Evolutionary conservation across 2,797 vertebrate species (phyloP), one percentile per base, ranked within the genome.

Genomic region (Oreochromis mossambicus): DNA sequence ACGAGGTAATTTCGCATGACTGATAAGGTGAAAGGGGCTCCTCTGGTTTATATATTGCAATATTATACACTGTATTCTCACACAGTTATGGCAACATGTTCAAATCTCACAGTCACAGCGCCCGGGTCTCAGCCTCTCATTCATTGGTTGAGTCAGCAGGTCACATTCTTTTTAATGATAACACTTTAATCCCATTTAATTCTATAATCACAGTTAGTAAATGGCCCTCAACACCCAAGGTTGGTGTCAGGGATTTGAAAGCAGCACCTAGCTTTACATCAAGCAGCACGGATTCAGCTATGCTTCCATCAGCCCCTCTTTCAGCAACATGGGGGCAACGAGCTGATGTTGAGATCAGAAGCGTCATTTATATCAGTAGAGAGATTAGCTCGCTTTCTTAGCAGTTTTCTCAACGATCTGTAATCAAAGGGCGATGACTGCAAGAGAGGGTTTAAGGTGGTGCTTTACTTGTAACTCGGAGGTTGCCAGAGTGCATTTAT

Each of bases 101-200:
- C 17, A 85, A 63, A 84, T 83, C 7, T 88, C 70, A 38, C 13
- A 63, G 70, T 66, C 10, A 29, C 58, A 82, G 55, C 73, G 43
- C 79, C 66, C n/a, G 6, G 13, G 80, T 83, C 61, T 84, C 66
- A 83, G 79, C 58, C 80, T 87, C 87, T 87, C 61, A 79, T 86
- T 89, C 87, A 87, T 78, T 76, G n/a, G 17, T 43, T 14, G 78
- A 91, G 84, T 89, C 89, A 68, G 86, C 82, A 83, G 92, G 92
- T 94, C 89, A 92, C 87, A 79, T 89, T 87, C 73, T 78, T 77
- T 91, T 91, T 87, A 82, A 92, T 88, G 93, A 94, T 94, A 94
- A 92, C 89, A 78, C 93, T 87, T 87, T 94, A 96, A 96, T 96
- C 92, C 93, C 50, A 88, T 94, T 96, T 95, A 94, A 95, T 95